Conservation (phyloP, 1,140 invertebrate species). For the Phenacoccus solenopsis region DNA sequence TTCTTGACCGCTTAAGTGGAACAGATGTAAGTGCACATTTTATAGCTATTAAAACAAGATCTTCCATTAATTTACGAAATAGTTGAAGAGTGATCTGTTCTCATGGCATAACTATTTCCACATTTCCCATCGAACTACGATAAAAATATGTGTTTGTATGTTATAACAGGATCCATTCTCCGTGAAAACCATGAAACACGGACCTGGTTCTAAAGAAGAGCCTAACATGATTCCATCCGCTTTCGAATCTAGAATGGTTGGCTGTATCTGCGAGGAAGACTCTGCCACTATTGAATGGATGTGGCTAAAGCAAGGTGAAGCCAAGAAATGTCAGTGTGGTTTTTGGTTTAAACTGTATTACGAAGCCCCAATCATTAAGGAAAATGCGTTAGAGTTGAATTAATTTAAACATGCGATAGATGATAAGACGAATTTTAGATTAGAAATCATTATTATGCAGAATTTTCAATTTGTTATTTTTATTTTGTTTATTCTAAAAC, state of each 20-base stretch:
- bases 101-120: too few species aligned
- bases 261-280: slow-evolving; percentile 94
- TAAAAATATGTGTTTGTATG: neutral
- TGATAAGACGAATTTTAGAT: too few species aligned
- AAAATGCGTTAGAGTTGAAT: neutral
- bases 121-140: too few species aligned
- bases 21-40: slow-evolving; percentile 70
- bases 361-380: slow-evolving; percentile 9
- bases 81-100: too few species aligned
- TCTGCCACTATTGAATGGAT: slow-evolving; percentile 78
- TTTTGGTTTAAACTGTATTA: slow-evolving; percentile 81
- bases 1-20: slow-evolving; percentile 68
- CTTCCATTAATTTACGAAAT: too few species aligned
- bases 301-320: slow-evolving; percentile 77
- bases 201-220: slow-evolving; percentile 60
- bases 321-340: slow-evolving; percentile 86
- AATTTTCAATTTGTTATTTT: too few species aligned
- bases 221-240: slow-evolving; percentile 84
- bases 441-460: too few species aligned
- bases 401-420: too few species aligned
- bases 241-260: slow-evolving; percentile 77
- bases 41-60: too few species aligned
- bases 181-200: slow-evolving; percentile 64
- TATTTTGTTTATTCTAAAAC: too few species aligned
- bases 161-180: slow-evolving; percentile 63